Percentiles rank a stretch among this genome's conserved stretches.
These are phyloP conservation scores for Pollachius pollachius DNA, from an alignment of 2,113 vertebrate genomes.

Conservation along the genomic window DNA sequence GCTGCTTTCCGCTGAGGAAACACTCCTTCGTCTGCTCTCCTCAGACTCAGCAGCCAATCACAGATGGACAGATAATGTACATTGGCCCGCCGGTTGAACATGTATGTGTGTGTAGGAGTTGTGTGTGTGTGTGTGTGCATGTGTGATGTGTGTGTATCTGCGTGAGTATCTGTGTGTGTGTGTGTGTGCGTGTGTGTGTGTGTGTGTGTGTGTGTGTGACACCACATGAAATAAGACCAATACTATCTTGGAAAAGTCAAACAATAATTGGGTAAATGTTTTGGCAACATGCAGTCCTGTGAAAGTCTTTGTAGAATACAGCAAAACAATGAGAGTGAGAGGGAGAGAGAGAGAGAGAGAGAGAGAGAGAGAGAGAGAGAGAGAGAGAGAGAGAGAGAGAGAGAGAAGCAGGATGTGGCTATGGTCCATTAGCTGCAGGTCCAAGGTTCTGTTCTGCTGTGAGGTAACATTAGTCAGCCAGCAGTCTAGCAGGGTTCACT, in stretches of 20 bases:
- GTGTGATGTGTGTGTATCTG: not conserved
- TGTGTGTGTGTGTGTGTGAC: not conserved
- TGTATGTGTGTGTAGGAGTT: constrained; percentile 19
- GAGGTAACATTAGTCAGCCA: constrained; percentile 44
- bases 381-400: constrained; percentile 8
- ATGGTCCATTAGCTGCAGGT: constrained; percentile 47
- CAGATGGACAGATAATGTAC: constrained; percentile 16
- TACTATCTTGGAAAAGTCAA: no score
- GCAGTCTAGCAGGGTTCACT: constrained; percentile 50
- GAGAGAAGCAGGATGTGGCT: constrained; percentile 20
- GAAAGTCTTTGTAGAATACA: no score
- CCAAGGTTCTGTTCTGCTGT: constrained; percentile 38
- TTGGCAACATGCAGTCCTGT: no score
- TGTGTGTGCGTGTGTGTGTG: not conserved
- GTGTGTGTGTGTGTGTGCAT: constrained; percentile 15
- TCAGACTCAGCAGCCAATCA: constrained; percentile 23
- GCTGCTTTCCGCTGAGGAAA: constrained; percentile 49
- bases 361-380: not conserved
- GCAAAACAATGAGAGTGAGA: no score
- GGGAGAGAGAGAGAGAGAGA: constrained; percentile 1
- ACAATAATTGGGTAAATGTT: no score
- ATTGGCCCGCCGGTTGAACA: constrained; percentile 34
- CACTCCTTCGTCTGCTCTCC: constrained; percentile 12
- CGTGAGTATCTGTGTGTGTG: not conserved
- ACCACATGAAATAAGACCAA: no score